Base-by-base conservation (phyloP, 1,140 invertebrate genomes). In the Danaus plexippus region DNA sequence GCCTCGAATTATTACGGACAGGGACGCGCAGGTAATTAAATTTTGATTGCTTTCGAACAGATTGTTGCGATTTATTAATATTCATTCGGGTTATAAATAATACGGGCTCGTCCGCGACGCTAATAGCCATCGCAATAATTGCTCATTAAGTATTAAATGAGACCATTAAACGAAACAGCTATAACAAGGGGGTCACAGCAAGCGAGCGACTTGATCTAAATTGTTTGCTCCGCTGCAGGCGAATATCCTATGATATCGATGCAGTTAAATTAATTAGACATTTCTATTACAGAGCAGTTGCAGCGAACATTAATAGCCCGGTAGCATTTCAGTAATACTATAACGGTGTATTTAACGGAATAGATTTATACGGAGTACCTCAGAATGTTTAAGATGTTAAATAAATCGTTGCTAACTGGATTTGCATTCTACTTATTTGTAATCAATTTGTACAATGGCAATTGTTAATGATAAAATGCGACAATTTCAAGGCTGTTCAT, bases 61-160 rank as follows among this genome's bases (percentile, higher is more conserved):
- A 69, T 75, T 73, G 75, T 74, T 73, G 66, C 63, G 71, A 74
- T 73, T 79, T 75, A 78, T 78, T 78, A 75, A 80, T 82, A 78
- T 74, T 75, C 66, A 59, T 59, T 52, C 49, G 46, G 59, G 63
- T 53, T 67, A 73, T 80, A 76, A 70, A 73, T 71, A 76, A 75
- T 67, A 54, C 47, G 47, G 57, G 49, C 55, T 49, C 15, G 67
- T 61, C 59, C 60, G 67, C 59, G 60, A 70, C 64, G 68, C 69
- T 79, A 78, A 77, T 76, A 68, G 76, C 68, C 53, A 70, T 64
- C 63, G 66, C 65, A 72, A 76, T 81, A 75, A 77, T 79, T 68
- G 73, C 71, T 79, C 69, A 77, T 79, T 77, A 77, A 75, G 47
- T 77, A 76, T 81, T 75, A 71, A 79, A 75, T 68, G 59, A 57